These are phyloP conservation scores for Microcebus jonahi DNA, from an alignment of 2,113 vertebrate genomes.

Conservation along the genomic window DNA sequence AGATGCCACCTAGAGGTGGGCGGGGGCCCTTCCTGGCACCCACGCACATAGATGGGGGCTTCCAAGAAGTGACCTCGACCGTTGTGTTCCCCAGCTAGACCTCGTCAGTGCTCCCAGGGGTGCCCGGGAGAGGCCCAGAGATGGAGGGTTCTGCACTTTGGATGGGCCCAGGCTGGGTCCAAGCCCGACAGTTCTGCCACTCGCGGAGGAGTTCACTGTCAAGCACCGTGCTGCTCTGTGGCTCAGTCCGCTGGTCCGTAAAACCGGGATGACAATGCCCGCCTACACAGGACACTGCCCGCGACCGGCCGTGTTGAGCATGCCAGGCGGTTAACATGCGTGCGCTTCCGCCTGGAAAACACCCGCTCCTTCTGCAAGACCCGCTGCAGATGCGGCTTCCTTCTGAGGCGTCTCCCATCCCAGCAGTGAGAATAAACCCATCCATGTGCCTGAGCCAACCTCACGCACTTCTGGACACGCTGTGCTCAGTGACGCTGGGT, in stretches of 20 bases:
- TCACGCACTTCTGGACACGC: rapidly evolving
- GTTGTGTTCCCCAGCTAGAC: neutral
- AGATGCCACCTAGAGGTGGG: rapidly evolving
- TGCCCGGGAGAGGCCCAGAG: neutral
- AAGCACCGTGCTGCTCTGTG: no score
- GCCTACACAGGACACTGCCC: neutral
- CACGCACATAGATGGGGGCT: rapidly evolving
- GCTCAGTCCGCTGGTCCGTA: neutral
- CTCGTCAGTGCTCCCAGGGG: rapidly evolving
- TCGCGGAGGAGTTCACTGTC: rapidly evolving
- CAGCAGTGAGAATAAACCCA: neutral
- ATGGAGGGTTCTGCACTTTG: neutral
- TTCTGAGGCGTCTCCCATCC: neutral
- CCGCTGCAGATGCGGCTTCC: neutral
- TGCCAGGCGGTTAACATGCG: rapidly evolving
- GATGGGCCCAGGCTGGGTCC: rapidly evolving
- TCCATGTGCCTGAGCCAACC: rapidly evolving
- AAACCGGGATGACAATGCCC: rapidly evolving
- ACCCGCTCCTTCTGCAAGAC: neutral
- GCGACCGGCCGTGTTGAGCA: rapidly evolving
- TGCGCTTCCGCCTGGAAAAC: neutral
- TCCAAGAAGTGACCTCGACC: rapidly evolving
- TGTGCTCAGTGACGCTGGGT: neutral
- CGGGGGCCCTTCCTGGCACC: rapidly evolving
- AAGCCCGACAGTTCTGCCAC: rapidly evolving